Conservation (phyloP, 1,140 invertebrate genomes). For the Maniola jurtina region DNA sequence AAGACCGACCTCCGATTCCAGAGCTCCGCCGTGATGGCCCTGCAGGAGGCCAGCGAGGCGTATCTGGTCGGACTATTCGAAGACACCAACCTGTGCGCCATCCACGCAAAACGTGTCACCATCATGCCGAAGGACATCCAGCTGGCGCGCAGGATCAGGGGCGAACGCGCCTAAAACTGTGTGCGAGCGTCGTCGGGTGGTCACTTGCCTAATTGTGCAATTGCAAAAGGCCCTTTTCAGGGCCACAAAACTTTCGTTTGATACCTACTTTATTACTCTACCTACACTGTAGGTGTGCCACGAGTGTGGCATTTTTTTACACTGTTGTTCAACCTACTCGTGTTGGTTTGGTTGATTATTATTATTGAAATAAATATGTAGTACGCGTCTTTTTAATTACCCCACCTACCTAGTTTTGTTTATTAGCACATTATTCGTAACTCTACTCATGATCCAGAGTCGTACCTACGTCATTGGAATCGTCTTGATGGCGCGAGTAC, state of each 20-base stretch:
- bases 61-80: neutral
- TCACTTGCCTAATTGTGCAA: neutral
- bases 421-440: too few relatives aligned
- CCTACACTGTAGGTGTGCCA: neutral
- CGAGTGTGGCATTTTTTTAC: too few relatives aligned
- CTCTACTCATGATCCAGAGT: too few relatives aligned
- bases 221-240: neutral
- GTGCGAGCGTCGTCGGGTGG: neutral
- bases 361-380: too few relatives aligned
- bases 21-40: neutral
- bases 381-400: too few relatives aligned
- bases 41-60: neutral
- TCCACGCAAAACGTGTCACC: neutral
- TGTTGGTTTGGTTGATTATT: too few relatives aligned
- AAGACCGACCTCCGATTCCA: conserved; percentile 1
- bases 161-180: conserved; percentile 4
- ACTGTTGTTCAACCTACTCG: too few relatives aligned
- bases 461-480: too few relatives aligned
- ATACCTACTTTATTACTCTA: neutral
- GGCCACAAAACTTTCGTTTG: neutral
- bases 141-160: neutral
- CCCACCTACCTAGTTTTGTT: too few relatives aligned
- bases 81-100: neutral
- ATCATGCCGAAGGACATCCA: neutral
- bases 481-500: too few relatives aligned